Conservation (phyloP, 2,888 invertebrate species). For the Pristionchus exspectatus region DNA sequence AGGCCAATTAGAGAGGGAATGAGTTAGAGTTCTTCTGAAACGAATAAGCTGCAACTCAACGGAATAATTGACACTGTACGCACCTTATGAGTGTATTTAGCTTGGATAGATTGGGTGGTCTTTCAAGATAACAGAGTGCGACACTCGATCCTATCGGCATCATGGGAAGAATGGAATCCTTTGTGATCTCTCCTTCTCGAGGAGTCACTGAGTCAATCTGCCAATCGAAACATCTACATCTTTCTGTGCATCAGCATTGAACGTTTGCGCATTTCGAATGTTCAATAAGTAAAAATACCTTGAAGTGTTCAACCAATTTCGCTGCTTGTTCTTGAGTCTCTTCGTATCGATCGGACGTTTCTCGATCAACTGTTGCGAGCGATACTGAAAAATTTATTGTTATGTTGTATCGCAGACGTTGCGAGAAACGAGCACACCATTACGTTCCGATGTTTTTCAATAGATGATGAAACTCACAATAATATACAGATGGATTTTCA, state of each 20-base stretch:
- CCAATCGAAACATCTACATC: neutral
- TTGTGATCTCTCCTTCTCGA: slow-evolving; percentile 23
- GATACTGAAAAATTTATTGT: slow-evolving; percentile 83
- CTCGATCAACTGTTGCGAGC: slow-evolving; percentile 87
- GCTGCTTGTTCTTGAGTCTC: slow-evolving; percentile 86
- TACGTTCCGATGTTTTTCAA: neutral
- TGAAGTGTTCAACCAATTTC: slow-evolving; percentile 65
- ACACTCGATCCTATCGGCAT: slow-evolving; percentile 49
- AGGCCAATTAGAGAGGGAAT: slow-evolving; percentile 39
- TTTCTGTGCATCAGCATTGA: neutral
- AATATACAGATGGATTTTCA: slow-evolving; percentile 98
- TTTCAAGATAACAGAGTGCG: slow-evolving; percentile 53
- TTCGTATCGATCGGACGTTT: slow-evolving; percentile 91
- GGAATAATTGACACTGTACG: neutral
- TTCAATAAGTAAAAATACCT: neutral
- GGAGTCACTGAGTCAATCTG: slow-evolving; percentile 43
- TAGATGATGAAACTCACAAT: slow-evolving; percentile 84
- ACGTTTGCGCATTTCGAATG: neutral
- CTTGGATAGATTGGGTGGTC: slow-evolving; percentile 20
- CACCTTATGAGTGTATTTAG: slow-evolving; percentile 47
- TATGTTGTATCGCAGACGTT: too few species aligned
- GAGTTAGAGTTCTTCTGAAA: slow-evolving; percentile 43
- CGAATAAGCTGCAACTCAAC: neutral
- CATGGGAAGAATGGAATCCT: neutral
- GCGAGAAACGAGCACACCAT: neutral